These are phyloP conservation scores for Nicator chloris DNA, from an alignment of 2,113 vertebrate species.

Conservation along the genomic window DNA sequence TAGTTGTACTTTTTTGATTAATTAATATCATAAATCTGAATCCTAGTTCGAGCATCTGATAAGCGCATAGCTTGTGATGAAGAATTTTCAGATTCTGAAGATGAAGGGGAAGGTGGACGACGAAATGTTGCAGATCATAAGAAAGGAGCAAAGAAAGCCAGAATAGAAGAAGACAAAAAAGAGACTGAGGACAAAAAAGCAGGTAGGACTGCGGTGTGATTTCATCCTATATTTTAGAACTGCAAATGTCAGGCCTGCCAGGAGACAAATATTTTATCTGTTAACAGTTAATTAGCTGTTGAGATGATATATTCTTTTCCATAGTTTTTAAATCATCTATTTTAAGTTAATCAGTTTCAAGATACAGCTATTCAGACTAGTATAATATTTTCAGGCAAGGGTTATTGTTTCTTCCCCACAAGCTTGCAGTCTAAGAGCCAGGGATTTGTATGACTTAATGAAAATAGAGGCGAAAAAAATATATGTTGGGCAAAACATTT, in stretches of 20 bases:
- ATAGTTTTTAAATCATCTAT: neutral
- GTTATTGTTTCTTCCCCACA: neutral
- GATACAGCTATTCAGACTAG: neutral
- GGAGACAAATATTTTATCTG: neutral
- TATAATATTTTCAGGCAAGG: neutral
- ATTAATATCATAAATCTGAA: neutral
- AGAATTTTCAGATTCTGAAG: conserved; percentile 94
- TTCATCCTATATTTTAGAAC: neutral
- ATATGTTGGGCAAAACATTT: neutral
- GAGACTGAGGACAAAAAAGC: conserved; percentile 88
- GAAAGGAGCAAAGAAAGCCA: conserved; percentile 85
- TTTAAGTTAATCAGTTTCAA: neutral
- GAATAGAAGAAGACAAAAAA: conserved; percentile 89
- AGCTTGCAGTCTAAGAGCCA: neutral
- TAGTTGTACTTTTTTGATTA: neutral
- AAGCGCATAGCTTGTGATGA: conserved; percentile 94
- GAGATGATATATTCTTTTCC: neutral
- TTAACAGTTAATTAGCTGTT: neutral
- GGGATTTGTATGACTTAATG: neutral
- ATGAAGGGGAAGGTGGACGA: conserved; percentile 90
- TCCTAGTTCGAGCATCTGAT: conserved; percentile 87
- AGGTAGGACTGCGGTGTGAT: conserved; percentile 62
- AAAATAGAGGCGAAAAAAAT: neutral
- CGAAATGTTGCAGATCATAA: conserved; percentile 89
- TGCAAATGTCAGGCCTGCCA: neutral